Conservation (phyloP, 37 sponge, comb jelly and placozoan species). For the Crambe crambe region DNA sequence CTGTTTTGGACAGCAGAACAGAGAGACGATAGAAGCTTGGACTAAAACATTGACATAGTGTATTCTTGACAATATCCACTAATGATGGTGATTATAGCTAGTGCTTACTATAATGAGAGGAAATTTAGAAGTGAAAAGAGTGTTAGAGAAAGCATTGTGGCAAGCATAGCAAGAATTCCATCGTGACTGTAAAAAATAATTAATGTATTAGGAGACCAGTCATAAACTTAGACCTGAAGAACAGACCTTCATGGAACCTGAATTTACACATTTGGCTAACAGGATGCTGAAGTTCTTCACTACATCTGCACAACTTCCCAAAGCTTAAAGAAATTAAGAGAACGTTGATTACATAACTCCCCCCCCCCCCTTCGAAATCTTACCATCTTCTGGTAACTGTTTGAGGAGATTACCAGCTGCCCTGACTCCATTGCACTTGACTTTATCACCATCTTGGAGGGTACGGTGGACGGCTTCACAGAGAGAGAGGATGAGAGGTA, state of each 20-base stretch:
- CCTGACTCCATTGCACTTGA: conserved; percentile 58
- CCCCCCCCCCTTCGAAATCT: not conserved
- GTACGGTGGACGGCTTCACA: conserved; percentile 2
- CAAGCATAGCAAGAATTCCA: conserved; percentile 81
- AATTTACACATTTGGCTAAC: conserved; percentile 21
- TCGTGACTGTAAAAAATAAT: conserved; percentile 23
- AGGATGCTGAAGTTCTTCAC: conserved; percentile 4
- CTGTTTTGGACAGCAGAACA: conserved; percentile 42
- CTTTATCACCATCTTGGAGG: conserved; percentile 47
- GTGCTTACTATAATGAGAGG: conserved; percentile 8
- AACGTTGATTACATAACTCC: no score
- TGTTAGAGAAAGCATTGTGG: conserved; percentile 43
- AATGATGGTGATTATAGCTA: no score
- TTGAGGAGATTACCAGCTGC: conserved; percentile 59
- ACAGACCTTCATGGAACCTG: conserved; percentile 43
- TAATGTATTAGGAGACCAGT: not conserved
- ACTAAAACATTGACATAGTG: conserved; percentile 8
- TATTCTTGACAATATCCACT: not conserved
- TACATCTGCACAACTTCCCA: not conserved
- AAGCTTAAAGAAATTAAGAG: not conserved
- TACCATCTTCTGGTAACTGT: conserved; percentile 16
- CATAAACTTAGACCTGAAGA: no score
- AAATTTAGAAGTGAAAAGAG: conserved; percentile 18
- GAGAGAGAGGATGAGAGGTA: conserved; percentile 8
- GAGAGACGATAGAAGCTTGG: conserved; percentile 19